These are phyloP conservation scores for Fulmarus glacialis DNA, from an alignment of 2,113 vertebrate genomes.

Conservation along the genomic window DNA sequence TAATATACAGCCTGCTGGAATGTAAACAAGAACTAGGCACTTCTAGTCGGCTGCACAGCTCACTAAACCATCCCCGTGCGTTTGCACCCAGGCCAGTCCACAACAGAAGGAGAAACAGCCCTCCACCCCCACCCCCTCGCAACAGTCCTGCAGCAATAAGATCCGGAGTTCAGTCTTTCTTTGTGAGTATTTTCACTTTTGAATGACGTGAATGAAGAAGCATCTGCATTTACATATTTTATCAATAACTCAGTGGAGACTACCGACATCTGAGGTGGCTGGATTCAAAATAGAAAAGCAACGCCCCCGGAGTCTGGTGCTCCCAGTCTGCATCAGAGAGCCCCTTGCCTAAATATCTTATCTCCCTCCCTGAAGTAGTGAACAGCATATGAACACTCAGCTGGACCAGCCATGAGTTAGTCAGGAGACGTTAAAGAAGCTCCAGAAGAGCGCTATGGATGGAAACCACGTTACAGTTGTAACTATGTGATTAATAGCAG, in stretches of 20 bases:
- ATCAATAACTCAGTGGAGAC: background rate
- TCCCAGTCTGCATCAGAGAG: background rate
- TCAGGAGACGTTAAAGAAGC: background rate
- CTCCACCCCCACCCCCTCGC: no score
- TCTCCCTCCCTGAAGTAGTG: background rate
- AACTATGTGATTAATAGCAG: background rate
- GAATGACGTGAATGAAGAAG: background rate
- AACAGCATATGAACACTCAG: background rate
- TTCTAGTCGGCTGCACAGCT: background rate
- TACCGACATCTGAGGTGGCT: background rate
- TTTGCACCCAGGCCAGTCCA: background rate
- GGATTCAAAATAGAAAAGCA: background rate
- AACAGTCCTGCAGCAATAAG: background rate
- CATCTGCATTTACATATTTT: background rate
- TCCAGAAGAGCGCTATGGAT: fast-evolving
- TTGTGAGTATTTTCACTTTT: background rate
- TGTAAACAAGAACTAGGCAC: background rate
- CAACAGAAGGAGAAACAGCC: background rate
- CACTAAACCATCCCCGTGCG: background rate
- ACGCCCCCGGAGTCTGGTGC: no score
- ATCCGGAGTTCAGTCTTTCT: background rate
- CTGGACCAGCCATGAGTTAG: background rate
- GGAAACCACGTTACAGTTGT: background rate
- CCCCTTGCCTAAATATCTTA: background rate
- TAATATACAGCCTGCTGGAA: background rate